Evolutionary conservation across 2,113 vertebrate genomes (phyloP), one percentile per base, ranked within the genome.

Genomic region (Phalacrocorax brasilianus): DNA sequence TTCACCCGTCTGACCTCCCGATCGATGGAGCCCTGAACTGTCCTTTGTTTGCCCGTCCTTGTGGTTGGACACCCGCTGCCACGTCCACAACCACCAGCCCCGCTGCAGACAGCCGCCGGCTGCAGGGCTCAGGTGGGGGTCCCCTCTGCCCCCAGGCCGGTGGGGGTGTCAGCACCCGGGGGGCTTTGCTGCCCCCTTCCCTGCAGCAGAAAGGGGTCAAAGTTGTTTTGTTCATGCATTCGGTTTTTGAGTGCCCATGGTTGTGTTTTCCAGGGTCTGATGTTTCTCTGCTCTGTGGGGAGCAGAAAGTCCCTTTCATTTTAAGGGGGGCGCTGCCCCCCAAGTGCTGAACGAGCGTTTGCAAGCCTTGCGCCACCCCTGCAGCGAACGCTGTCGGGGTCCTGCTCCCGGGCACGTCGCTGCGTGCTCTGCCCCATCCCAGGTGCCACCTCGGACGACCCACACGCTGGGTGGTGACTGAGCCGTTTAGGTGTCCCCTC

Each of bases 391-490:
- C 44, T 11, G 7, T 13, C 5, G 62, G 53, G 23, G 12, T 45
- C 77, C 49, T 75, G 61, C 71, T 78, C 32, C 45, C 0, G 0
- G 19, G 35, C 53, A 32, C 0, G 0, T 24, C 88, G 21, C n/a
- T 1, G 0, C 3, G 1, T n/a, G 38, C 61, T 71, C 42, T 30
- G 56, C 61, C 32, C 35, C 19, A 3, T 59, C 27, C 65, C 44
- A 8, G 15, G 30, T 72, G 26, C 75, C 50, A 0, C 40, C 21
- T 14, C 24, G 9, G 67, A 26, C 22, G 4, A 17, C 23, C 40
- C 38, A 5, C 5, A 2, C 50, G 5, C 7, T 1, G 47, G 83
- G 16, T 26, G 27, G 33, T 44, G 38, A 26, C 33, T 2, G 15
- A 61, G 44, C 40, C 5, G 0, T 58, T 30, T 73, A 33, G 18